Evolutionary conservation across 2,888 invertebrate genomes (phyloP).

Genomic region (Sphaerophoria taeniata): DNA sequence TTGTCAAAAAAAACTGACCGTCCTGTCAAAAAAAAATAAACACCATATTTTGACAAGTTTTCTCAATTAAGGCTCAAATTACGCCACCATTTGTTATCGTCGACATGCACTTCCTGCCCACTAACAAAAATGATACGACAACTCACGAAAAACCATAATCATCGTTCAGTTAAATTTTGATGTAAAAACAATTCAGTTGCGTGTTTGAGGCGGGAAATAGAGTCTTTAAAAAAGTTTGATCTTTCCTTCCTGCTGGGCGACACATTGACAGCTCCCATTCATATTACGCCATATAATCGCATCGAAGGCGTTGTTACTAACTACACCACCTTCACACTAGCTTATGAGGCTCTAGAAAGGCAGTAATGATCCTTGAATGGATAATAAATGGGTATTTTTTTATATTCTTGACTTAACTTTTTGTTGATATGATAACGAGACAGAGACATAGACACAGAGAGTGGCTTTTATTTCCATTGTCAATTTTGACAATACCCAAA

Average conservation of each 20-base stretch:
- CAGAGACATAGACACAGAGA: constrained; percentile 45
- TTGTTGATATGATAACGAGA: constrained; percentile 20
- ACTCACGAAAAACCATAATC: constrained; percentile 11
- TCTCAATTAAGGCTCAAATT: constrained; percentile 53
- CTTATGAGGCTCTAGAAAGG: background rate
- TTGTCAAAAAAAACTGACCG: too few species aligned
- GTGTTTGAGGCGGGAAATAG: constrained; percentile 10
- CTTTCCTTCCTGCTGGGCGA: constrained; percentile 1
- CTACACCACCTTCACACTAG: background rate
- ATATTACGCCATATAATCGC: background rate
- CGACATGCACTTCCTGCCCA: constrained; percentile 10
- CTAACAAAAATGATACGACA: background rate
- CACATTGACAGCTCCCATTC: background rate
- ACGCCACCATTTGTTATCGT: background rate
- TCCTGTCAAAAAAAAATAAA: too few species aligned
- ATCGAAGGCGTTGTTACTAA: constrained; percentile 29
- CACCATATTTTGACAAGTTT: constrained; percentile 57
- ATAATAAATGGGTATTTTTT: constrained; percentile 57
- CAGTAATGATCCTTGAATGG: constrained; percentile 69
- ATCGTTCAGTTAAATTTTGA: constrained; percentile 34
- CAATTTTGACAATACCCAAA: constrained; percentile 3
- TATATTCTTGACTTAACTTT: background rate
- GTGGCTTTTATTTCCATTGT: constrained; percentile 15
- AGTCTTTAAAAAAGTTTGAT: background rate
- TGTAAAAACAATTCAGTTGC: constrained; percentile 19